Evolutionary conservation across 2,113 vertebrate species (phyloP).

Genomic region (Todiramphus chloris): DNA sequence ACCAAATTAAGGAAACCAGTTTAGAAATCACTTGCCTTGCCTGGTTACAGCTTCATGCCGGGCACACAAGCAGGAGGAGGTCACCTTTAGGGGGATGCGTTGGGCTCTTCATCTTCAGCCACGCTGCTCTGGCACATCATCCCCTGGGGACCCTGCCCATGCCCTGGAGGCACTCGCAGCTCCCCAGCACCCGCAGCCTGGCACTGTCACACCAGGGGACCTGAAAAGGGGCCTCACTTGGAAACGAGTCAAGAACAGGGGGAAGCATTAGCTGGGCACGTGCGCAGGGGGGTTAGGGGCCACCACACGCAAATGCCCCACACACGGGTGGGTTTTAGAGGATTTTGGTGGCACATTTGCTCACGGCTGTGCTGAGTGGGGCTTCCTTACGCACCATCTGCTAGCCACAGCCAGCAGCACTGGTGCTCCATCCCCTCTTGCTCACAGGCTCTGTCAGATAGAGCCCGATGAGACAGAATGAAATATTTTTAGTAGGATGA

Average conservation of each 20-base stretch:
- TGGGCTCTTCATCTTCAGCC: fast-evolving
- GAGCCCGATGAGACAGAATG: not conserved
- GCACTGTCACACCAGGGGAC: fast-evolving
- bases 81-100: fast-evolving
- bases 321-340: fast-evolving
- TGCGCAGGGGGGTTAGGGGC: fast-evolving
- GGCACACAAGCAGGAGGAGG: not conserved
- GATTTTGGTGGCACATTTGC: not conserved
- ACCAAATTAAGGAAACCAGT: not conserved
- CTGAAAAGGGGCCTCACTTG: not conserved
- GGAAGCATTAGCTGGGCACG: not conserved
- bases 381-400: fast-evolving
- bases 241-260: not conserved
- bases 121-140: fast-evolving
- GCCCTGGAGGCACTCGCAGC: fast-evolving
- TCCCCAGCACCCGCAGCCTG: fast-evolving
- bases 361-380: fast-evolving
- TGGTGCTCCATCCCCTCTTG: not conserved
- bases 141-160: not conserved
- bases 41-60: fast-evolving
- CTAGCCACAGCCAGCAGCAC: not conserved
- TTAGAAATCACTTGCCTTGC: not conserved
- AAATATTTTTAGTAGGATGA: not conserved
- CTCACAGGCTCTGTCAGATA: fast-evolving
- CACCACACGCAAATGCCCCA: not conserved